phyloP scores from a whole-genome alignment of 2,113 vertebrate species.

The Phylloscopus whistleri region DNA sequence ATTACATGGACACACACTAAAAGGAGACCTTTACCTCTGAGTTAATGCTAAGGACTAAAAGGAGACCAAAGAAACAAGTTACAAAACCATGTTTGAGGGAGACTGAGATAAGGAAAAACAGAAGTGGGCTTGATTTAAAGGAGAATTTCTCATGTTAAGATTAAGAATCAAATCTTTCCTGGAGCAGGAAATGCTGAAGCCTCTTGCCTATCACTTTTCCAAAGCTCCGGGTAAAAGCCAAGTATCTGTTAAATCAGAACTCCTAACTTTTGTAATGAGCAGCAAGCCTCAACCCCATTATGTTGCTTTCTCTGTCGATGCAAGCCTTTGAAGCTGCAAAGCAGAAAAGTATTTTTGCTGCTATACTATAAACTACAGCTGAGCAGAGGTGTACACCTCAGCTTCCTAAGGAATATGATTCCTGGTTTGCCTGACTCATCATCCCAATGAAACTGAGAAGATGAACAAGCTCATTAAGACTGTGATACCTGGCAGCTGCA shows the following conservation, averaged over 20 bases:
- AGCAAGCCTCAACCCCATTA: background rate
- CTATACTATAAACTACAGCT: fast-evolving
- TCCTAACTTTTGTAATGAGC: background rate
- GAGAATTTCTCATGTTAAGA: background rate
- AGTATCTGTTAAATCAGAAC: background rate
- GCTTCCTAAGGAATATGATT: background rate
- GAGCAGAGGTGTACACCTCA: background rate
- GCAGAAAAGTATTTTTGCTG: background rate
- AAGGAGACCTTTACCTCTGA: background rate
- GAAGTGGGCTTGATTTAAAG: background rate
- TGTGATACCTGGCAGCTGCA: background rate
- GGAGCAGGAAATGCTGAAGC: background rate
- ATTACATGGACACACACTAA: background rate
- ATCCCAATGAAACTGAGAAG: background rate
- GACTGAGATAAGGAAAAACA: background rate
- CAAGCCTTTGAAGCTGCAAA: background rate
- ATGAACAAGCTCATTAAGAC: background rate
- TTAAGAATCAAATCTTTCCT: background rate
- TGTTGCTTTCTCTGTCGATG: background rate
- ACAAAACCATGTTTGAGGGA: background rate
- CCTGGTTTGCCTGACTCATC: background rate
- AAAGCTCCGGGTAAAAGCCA: background rate
- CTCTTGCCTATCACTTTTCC: background rate
- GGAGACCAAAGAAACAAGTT: background rate
- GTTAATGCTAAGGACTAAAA: background rate